Evolutionary conservation across 2,113 vertebrate species (phyloP).

Genomic region (Ranitomeya variabilis): DNA sequence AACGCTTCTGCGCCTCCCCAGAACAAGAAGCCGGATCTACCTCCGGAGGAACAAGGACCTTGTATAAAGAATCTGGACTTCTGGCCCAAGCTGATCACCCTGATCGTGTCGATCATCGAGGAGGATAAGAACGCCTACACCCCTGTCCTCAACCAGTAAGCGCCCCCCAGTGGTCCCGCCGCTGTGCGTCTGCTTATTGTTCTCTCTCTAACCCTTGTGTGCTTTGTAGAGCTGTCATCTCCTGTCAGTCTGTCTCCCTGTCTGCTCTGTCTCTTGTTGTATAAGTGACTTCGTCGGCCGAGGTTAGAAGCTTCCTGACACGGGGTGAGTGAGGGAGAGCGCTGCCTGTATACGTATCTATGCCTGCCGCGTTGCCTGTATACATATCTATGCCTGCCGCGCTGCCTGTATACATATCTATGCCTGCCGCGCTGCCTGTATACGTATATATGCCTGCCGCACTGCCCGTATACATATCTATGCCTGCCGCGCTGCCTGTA

Average conservation of each 20-base stretch:
- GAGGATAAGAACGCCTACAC: slow-evolving; percentile 97
- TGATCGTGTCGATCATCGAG: slow-evolving; percentile 97
- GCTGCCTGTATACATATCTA: no score
- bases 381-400: no score
- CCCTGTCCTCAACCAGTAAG: slow-evolving; percentile 94
- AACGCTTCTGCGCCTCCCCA: slow-evolving; percentile 50
- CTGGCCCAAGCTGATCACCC: slow-evolving; percentile 98
- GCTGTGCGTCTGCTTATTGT: slow-evolving; percentile 60
- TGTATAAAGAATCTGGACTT: slow-evolving; percentile 95
- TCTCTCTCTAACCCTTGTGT: slow-evolving; percentile 66
- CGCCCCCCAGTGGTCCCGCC: slow-evolving; percentile 28
- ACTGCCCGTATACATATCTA: no score
- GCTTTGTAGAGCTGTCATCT: slow-evolving; percentile 66
- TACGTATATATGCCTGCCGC: no score
- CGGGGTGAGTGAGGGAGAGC: slow-evolving; percentile 45
- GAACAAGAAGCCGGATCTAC: slow-evolving; percentile 86
- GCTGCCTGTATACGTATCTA: not conserved
- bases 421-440: no score
- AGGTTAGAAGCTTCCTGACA: slow-evolving; percentile 27
- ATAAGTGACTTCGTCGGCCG: slow-evolving; percentile 66
- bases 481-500: no score
- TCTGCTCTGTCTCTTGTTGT: slow-evolving; percentile 74
- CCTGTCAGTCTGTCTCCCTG: slow-evolving; percentile 72
- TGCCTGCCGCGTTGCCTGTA: not conserved
- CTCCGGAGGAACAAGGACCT: slow-evolving; percentile 92